Evolutionary conservation across 1,140 invertebrate genomes (phyloP).

Genomic region (Drosophila kikkawai): DNA sequence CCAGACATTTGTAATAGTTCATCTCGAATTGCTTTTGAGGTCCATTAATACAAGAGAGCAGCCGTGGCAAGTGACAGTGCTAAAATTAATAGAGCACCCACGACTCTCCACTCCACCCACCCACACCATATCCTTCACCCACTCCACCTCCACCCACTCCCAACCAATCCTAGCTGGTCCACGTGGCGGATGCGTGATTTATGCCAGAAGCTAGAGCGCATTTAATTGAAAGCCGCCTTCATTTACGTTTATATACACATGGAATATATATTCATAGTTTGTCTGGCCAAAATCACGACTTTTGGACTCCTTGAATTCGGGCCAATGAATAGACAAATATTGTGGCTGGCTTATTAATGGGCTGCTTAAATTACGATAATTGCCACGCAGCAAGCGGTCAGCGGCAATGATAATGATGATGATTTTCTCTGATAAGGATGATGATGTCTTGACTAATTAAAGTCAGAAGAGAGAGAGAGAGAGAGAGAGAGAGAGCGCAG

Average conservation of each 20-base stretch:
- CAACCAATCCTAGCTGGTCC: constrained; percentile 28
- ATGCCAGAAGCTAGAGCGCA: constrained; percentile 53
- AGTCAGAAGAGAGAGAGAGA: constrained; percentile 18
- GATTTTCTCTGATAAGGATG: constrained; percentile 14
- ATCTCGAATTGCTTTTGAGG: constrained; percentile 50
- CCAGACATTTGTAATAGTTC: constrained; percentile 54
- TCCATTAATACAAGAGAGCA: constrained; percentile 59
- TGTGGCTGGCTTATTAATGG: constrained; percentile 73
- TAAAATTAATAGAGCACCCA: constrained; percentile 73
- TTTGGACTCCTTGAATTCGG: constrained; percentile 40
- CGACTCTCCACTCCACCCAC: constrained; percentile 50
- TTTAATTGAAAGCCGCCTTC: constrained; percentile 68
- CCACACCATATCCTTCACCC: neutral
- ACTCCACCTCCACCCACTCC: neutral
- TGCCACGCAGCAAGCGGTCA: constrained; percentile 42
- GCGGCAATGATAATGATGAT: constrained; percentile 10
- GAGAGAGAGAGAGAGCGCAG: constrained; percentile 1
- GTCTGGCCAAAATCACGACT: constrained; percentile 36
- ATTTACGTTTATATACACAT: constrained; percentile 13
- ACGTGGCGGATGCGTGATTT: constrained; percentile 74
- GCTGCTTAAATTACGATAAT: constrained; percentile 55
- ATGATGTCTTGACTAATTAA: constrained; percentile 62
- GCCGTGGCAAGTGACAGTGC: constrained; percentile 72
- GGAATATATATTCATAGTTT: constrained; percentile 38
- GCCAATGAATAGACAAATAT: constrained; percentile 72